These are phyloP conservation scores for Cranoglanis bouderius DNA, from an alignment of 2,113 vertebrate species.

Conservation along the genomic window DNA sequence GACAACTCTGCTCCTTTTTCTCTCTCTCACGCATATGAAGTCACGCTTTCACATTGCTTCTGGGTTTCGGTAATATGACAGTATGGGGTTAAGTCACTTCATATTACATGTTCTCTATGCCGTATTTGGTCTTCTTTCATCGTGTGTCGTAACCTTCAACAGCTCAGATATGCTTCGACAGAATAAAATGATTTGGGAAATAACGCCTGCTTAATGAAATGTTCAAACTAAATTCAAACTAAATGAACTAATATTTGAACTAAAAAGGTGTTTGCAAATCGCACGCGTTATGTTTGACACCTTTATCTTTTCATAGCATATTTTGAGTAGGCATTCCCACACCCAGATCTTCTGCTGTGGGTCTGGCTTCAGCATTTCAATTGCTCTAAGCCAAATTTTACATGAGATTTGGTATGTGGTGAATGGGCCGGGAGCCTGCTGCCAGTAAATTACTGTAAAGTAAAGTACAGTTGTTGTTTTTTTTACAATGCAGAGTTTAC, in stretches of 20 bases:
- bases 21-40: constrained; percentile 29
- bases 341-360: not conserved
- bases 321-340: no score
- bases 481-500: not conserved
- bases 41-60: constrained; percentile 23
- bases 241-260: not conserved
- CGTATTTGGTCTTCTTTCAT: constrained; percentile 7
- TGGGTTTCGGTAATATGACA: not conserved
- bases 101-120: not conserved
- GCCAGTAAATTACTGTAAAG: not conserved
- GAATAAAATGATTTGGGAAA: not conserved
- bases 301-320: not conserved
- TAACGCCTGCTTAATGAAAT: not conserved
- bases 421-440: not conserved
- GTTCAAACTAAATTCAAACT: not conserved
- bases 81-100: not conserved
- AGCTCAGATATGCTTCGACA: not conserved
- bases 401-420: not conserved
- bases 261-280: no score
- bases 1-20: constrained; percentile 1
- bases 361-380: not conserved
- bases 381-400: not conserved
- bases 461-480: not conserved
- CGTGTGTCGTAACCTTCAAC: not conserved
- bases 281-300: not conserved